Percentiles rank a stretch among this genome's conserved stretches.
phyloP scores from a whole-genome alignment of 2,888 invertebrate genomes.

The Parnassius smintheus region DNA sequence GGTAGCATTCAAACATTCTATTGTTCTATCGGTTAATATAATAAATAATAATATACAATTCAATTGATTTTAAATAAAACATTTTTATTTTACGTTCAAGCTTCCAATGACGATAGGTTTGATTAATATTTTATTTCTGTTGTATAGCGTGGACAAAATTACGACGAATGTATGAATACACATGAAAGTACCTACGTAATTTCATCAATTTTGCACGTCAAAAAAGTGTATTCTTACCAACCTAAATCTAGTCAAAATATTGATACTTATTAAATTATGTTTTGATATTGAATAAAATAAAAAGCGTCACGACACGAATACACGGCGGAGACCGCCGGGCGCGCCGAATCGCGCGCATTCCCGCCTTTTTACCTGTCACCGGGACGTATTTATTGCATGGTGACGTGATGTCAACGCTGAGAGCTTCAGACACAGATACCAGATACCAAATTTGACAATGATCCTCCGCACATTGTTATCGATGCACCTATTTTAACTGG shows the following conservation, averaged over 20 bases:
- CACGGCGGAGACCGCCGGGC: constrained; percentile 64
- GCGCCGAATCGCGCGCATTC: constrained; percentile 57
- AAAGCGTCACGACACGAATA: constrained; percentile 53
- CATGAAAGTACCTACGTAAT: no score
- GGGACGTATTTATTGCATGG: constrained; percentile 73
- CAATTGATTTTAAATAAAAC: no score
- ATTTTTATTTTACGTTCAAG: no score
- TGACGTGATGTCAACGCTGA: constrained; percentile 49
- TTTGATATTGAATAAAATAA: constrained; percentile 48
- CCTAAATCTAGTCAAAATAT: constrained; percentile 39
- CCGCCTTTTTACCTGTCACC: constrained; percentile 67
- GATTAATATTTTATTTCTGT: no score
- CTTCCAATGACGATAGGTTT: no score
- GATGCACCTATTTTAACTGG: constrained; percentile 62
- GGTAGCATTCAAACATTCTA: no score
- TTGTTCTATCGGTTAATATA: no score
- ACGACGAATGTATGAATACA: no score
- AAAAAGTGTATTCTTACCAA: not conserved
- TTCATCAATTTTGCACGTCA: constrained; percentile 5
- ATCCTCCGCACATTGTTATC: constrained; percentile 62
- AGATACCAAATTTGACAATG: constrained; percentile 69
- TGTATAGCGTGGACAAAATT: no score
- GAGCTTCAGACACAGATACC: constrained; percentile 33
- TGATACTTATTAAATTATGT: constrained; percentile 54
- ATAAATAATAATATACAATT: no score